Base-by-base conservation (phyloP, 2,113 vertebrate species). In the Ageneiosus marmoratus region DNA sequence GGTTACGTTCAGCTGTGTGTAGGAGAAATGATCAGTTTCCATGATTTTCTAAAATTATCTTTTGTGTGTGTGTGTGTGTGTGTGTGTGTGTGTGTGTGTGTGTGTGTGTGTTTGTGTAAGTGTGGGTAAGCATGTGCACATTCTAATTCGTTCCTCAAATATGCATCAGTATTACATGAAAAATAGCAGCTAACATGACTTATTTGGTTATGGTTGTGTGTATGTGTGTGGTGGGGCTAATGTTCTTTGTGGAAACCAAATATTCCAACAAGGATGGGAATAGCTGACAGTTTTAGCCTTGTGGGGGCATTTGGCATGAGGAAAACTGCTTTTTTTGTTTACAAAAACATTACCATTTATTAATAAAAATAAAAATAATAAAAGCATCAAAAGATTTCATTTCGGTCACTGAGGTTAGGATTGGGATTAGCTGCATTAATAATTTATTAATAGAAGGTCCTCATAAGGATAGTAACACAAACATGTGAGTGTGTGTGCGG, bases 41-140 rank as follows among this genome's bases (percentile, higher is more conserved):
- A 50, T 27, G 22, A 51, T 84, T 78, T 72, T 50, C 60, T 85
- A 75, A 75, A 80, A 65, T 72, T 46, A 76, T 82, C 58, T 51
- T 53, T 51, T 53, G 53, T 79, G 48, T 24, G 74, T 77, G 29
- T 77, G 83, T 77, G 37, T 70, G 22, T 44, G 32, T n/a, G 27
- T 27, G 51, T 27, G 32, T 41, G 32, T 41, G 3, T 5, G 12
- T 69, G 11, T 18, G 24, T 27, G 34, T 55, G 12, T 34, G 44
- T 22, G 22, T 44, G 32, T n/a, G 27, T 27, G 51, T 27, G 32
- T 41, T 22, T 41, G 3, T 5, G 12, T 69, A 18, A 29, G 24
- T 27, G 34, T 55, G 12, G 34, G 44, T 22, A 15, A 51, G 20
- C 12, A 1, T 44, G 22, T 56, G 32, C 6, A 70, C 75, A 24